These are phyloP conservation scores for Acropora tenuis DNA, from an alignment of 64 coral and sea anemone species.

Conservation along the genomic window DNA sequence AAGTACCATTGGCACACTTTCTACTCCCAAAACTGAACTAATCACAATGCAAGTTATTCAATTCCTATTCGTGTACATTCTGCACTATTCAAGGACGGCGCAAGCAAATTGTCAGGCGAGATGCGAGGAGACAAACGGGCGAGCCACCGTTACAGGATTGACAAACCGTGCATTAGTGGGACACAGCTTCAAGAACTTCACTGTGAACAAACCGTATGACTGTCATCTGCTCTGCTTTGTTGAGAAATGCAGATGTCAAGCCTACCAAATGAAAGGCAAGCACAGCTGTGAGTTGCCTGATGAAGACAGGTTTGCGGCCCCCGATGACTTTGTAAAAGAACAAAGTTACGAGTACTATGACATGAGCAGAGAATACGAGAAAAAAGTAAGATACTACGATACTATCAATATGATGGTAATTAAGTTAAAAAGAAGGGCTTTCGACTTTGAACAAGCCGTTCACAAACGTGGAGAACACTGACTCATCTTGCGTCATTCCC, in stretches of 20 bases:
- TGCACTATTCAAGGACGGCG: not conserved
- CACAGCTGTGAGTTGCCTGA: slow-evolving; percentile 39
- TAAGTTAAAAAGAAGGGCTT: no score
- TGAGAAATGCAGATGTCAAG: slow-evolving; percentile 41
- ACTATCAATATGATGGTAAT: no score
- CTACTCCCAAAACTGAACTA: no score
- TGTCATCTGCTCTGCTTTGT: slow-evolving; percentile 8
- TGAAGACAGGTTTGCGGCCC: slow-evolving; percentile 35
- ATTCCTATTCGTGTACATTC: no score
- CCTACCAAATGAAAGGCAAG: slow-evolving; percentile 34
- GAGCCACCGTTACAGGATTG: not conserved
- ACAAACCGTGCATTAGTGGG: not conserved
- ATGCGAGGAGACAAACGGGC: not conserved
- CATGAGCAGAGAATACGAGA: slow-evolving; percentile 1
- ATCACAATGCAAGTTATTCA: no score
- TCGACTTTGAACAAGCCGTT: no score
- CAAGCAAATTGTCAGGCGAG: not conserved
- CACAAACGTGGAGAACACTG: no score
- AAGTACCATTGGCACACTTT: no score
- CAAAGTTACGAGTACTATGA: slow-evolving; percentile 29
- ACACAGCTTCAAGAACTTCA: slow-evolving; percentile 13
- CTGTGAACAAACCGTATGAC: not conserved
- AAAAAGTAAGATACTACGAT: no score
- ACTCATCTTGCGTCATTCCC: no score
- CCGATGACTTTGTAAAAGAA: not conserved